Percentiles rank a stretch among this genome's conserved stretches.
These are phyloP conservation scores for Antheraea pernyi DNA, from an alignment of 1,140 invertebrate species.

Conservation along the genomic window DNA sequence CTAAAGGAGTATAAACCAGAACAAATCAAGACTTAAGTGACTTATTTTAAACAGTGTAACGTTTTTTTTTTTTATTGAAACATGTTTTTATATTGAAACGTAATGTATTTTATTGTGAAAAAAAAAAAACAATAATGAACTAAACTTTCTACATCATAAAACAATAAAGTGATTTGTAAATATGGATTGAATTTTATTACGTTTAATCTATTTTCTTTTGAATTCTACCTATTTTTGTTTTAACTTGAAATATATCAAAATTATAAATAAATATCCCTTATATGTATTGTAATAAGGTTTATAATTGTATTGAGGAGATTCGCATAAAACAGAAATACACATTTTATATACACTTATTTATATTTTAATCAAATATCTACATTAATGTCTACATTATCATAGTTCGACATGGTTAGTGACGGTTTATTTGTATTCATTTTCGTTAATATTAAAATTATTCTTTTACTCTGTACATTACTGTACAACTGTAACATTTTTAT, in stretches of 20 bases:
- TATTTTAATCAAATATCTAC: background rate
- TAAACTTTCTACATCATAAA: constrained; percentile 48
- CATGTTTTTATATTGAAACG: constrained; percentile 67
- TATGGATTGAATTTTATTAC: constrained; percentile 39
- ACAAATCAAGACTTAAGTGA: constrained; percentile 42
- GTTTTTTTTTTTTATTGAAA: no score
- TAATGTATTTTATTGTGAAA: constrained; percentile 75
- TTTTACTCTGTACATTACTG: no score
- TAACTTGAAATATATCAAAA: background rate
- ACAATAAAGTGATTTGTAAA: constrained; percentile 74
- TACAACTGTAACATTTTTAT: background rate
- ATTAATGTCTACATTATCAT: background rate
- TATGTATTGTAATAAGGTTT: background rate
- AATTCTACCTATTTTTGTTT: background rate
- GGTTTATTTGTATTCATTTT: background rate
- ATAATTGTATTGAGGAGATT: background rate
- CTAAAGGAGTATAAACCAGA: constrained; percentile 34
- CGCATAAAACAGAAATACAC: background rate
- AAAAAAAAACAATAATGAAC: constrained; percentile 65
- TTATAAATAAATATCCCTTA: background rate
- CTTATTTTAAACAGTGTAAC: no score
- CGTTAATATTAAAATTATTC: background rate
- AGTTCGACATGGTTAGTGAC: background rate
- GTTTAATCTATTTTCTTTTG: constrained; percentile 7
- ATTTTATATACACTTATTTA: background rate